A percentile compares a stretch with the other conserved stretches of the same genome.
These are phyloP conservation scores for Ptyas mucosa DNA, from an alignment of 2,113 vertebrate genomes.

Conservation along the genomic window DNA sequence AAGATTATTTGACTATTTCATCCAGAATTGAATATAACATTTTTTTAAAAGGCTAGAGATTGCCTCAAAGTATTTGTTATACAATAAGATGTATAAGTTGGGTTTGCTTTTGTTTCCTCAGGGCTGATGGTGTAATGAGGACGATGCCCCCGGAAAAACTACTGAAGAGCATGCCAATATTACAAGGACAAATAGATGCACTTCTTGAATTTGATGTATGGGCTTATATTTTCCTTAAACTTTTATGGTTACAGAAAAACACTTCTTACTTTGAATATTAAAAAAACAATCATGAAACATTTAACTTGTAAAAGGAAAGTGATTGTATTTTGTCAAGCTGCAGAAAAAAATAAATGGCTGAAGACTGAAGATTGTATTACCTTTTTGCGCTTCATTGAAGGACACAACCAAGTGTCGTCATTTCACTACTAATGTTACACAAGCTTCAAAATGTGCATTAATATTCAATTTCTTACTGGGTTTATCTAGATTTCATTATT, in stretches of 20 bases:
- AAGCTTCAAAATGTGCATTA: not conserved
- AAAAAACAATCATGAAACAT: not conserved
- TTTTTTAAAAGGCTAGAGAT: not conserved
- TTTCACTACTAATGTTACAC: not conserved
- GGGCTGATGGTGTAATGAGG: conserved; percentile 94
- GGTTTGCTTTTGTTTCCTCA: conserved; percentile 57
- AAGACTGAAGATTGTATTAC: not conserved
- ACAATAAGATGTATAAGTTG: not conserved
- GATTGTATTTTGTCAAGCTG: not conserved
- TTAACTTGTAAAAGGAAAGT: not conserved
- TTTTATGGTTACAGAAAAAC: not conserved
- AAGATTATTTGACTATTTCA: not conserved
- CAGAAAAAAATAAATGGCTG: not conserved
- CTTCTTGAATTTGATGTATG: conserved; percentile 95
- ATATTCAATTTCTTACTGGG: not conserved
- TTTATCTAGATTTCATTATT: not conserved
- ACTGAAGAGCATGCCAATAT: conserved; percentile 93
- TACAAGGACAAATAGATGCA: conserved; percentile 95
- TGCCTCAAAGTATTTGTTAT: not conserved
- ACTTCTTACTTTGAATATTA: not conserved
- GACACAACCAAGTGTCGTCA: not conserved
- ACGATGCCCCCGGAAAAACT: conserved; percentile 95
- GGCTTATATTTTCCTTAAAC: conserved; percentile 47
- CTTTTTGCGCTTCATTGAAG: not conserved
- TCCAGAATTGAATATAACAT: not conserved